Evolutionary conservation across 2,888 invertebrate genomes (phyloP).

Genomic region (Teleogryllus oceanicus): DNA sequence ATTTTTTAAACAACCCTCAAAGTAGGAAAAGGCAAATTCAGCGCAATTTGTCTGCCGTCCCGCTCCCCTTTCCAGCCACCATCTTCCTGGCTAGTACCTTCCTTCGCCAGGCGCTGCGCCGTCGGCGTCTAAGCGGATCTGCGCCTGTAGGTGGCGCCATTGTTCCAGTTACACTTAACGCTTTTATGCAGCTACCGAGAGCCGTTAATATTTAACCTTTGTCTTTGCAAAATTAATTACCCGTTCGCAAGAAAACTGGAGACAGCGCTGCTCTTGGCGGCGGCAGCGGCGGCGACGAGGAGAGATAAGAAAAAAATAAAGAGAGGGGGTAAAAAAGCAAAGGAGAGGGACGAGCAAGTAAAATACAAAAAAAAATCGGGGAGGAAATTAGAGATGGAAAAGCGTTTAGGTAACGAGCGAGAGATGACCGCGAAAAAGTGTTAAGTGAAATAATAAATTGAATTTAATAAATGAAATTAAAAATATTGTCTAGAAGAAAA

Average conservation of each 20-base stretch:
- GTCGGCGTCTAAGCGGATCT: conserved; percentile 7
- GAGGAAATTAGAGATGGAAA: not conserved
- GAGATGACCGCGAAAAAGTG: not conserved
- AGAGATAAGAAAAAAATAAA: not conserved
- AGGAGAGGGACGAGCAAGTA: not conserved
- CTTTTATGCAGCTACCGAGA: not conserved
- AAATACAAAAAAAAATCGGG: not conserved
- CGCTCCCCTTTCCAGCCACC: no score
- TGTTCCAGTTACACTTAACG: not conserved
- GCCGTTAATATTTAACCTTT: conserved; percentile 18
- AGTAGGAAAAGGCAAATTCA: no score
- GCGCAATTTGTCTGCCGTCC: no score
- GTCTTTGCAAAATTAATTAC: conserved; percentile 18
- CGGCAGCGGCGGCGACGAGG: not conserved
- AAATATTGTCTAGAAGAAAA: no score
- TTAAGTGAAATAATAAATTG: no score
- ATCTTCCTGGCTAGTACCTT: not conserved
- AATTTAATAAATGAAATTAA: no score
- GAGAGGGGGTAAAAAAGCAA: not conserved
- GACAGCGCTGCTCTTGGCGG: not conserved
- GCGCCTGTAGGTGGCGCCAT: not conserved
- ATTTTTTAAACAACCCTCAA: no score
- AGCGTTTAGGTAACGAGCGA: not conserved
- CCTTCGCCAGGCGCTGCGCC: not conserved
- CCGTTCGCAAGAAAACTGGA: conserved; percentile 1